These are phyloP conservation scores for Labeo rohita DNA, from an alignment of 2,113 vertebrate genomes.

Conservation along the genomic window DNA sequence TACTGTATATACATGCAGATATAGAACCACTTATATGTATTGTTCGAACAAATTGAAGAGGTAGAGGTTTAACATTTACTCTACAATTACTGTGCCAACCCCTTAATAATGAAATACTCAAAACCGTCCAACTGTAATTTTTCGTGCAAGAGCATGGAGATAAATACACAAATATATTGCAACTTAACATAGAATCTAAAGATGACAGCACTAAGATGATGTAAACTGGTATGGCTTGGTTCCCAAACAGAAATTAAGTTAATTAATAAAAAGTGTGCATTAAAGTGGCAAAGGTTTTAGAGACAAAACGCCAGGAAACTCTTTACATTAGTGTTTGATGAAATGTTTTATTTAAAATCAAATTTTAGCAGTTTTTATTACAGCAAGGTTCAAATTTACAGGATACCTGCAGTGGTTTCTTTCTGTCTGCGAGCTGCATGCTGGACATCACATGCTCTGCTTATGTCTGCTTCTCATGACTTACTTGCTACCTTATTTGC, in stretches of 20 bases:
- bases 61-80: neutral
- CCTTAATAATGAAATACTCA: neutral
- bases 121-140: neutral
- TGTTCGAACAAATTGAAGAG: neutral
- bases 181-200: neutral
- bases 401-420: neutral
- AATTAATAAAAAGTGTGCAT: neutral
- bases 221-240: conserved; percentile 25
- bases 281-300: neutral
- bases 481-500: neutral
- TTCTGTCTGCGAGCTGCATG: neutral
- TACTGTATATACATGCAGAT: neutral
- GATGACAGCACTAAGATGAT: conserved; percentile 1
- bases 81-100: neutral
- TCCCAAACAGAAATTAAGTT: neutral
- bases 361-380: neutral
- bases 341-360: neutral
- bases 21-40: neutral
- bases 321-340: neutral
- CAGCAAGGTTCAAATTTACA: neutral
- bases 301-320: neutral
- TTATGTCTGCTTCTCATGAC: neutral
- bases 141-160: neutral
- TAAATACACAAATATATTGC: neutral
- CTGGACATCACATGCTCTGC: conserved; percentile 6